A percentile compares a stretch with the other conserved stretches of the same genome.
Conservation (phyloP, 92 coral and sea anemone species). For the Zoanthus sociatus region DNA sequence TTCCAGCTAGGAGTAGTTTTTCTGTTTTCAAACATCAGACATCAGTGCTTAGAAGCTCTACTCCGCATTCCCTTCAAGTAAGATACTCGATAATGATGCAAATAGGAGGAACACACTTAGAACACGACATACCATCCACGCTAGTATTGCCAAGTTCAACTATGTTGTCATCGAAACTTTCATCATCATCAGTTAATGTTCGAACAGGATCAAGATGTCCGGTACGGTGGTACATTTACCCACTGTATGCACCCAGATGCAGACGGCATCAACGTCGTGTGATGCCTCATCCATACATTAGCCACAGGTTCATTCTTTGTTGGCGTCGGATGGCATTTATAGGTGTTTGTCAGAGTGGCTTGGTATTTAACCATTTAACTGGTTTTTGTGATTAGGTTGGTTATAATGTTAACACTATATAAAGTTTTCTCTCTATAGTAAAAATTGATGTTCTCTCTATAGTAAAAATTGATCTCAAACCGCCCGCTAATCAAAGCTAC, state of each 20-base stretch:
- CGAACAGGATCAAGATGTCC: slow-evolving; percentile 18
- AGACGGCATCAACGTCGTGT: background rate
- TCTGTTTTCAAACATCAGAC: background rate
- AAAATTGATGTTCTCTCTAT: too few species aligned
- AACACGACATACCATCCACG: background rate
- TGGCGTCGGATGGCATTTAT: slow-evolving; percentile 38
- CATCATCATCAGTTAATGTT: background rate
- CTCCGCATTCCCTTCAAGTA: background rate
- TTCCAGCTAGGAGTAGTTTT: background rate
- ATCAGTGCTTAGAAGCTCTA: background rate
- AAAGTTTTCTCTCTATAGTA: too few species aligned
- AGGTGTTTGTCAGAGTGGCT: slow-evolving; percentile 19
- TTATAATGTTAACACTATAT: background rate
- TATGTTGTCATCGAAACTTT: background rate
- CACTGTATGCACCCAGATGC: slow-evolving; percentile 7
- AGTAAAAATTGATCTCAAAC: too few species aligned
- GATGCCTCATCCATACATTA: slow-evolving; percentile 7
- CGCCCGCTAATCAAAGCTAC: too few species aligned
- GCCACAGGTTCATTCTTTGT: slow-evolving; percentile 30
- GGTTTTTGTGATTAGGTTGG: slow-evolving; percentile 28
- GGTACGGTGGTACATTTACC: slow-evolving; percentile 20
- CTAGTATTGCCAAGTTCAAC: background rate
- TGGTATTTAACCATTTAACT: slow-evolving; percentile 14
- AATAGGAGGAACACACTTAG: background rate
- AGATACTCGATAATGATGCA: background rate